phyloP scores from a whole-genome alignment of 2,113 vertebrate species.

The Lepus timidus region DNA sequence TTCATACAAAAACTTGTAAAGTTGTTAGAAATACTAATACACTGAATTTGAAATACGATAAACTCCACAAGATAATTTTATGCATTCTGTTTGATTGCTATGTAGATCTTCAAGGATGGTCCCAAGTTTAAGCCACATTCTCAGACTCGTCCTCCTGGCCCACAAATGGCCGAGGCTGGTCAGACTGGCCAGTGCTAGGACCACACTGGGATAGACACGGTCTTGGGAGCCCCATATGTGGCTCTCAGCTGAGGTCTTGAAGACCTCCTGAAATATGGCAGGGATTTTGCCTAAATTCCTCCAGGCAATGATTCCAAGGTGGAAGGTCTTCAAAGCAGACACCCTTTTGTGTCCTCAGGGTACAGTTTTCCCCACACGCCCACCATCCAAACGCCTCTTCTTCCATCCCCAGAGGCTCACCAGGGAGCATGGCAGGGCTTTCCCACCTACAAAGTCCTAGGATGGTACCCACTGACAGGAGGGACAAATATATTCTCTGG shows the following conservation, averaged over 20 bases:
- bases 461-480: not conserved
- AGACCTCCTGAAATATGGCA: not conserved
- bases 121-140: not conserved
- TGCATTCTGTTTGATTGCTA: not conserved
- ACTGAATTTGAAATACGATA: not conserved
- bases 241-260: not conserved
- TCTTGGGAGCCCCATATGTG: not conserved
- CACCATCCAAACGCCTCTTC: not conserved
- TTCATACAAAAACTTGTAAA: not conserved
- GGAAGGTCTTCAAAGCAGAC: not conserved
- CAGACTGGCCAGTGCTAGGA: not conserved
- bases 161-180: not conserved
- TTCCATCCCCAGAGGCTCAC: not conserved
- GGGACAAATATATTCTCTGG: not conserved
- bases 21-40: not conserved
- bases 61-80: not conserved
- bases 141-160: not conserved
- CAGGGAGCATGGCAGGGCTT: not conserved
- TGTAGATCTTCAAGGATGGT: not conserved
- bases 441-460: not conserved
- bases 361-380: not conserved
- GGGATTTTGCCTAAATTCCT: rapidly evolving
- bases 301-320: not conserved
- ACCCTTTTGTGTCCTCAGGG: not conserved
- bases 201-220: rapidly evolving